Evolutionary conservation across 2,888 invertebrate genomes (phyloP).

Genomic region (Luperina testacea): DNA sequence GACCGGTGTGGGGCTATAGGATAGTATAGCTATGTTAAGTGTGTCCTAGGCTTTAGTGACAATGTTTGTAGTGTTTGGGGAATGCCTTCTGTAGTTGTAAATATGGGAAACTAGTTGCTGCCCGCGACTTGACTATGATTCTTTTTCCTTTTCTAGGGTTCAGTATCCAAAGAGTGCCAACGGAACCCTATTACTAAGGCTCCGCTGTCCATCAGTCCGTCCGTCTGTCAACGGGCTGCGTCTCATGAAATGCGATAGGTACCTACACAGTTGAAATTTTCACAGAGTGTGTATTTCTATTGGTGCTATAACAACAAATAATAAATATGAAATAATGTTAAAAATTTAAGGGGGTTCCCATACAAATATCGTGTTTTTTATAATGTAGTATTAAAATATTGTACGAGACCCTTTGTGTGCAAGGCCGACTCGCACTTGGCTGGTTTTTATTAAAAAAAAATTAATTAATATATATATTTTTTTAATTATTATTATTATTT

Average conservation of each 20-base stretch:
- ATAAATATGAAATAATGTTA: not conserved
- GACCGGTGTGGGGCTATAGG: conserved; percentile 21
- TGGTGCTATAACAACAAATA: not conserved
- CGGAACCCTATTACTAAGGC: not conserved
- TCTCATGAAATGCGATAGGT: not conserved
- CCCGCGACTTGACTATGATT: not conserved
- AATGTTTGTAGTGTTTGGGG: not conserved
- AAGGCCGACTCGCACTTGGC: too few relatives aligned
- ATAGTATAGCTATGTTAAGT: conserved; percentile 12
- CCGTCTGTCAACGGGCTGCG: not conserved
- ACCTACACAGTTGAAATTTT: too few relatives aligned
- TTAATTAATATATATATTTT: too few relatives aligned
- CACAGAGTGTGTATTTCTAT: not conserved
- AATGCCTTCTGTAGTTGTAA: not conserved
- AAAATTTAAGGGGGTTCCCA: not conserved
- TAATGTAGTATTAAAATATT: too few relatives aligned
- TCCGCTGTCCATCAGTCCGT: not conserved
- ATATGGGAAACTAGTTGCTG: not conserved
- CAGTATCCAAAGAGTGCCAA: not conserved
- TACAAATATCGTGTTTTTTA: too few relatives aligned
- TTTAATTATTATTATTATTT: too few relatives aligned
- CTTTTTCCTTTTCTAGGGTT: not conserved
- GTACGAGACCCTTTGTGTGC: too few relatives aligned
- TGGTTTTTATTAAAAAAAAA: too few relatives aligned
- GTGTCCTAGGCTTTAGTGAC: conserved; percentile 24